Conservation (phyloP, 2,888 invertebrate species). For the Eustalomyia histrio region DNA sequence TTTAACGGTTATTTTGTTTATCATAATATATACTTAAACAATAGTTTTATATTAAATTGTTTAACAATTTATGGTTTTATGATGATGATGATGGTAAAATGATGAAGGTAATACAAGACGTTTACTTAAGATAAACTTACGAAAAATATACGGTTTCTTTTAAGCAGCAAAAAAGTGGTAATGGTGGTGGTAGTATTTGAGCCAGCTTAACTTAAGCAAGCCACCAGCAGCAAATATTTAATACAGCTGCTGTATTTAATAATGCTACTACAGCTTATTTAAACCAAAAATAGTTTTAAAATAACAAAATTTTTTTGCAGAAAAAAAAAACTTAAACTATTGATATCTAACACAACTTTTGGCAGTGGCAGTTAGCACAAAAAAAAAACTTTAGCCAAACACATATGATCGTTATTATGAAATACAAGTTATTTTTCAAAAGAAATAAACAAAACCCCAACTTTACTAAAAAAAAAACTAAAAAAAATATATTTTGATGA, state of each 20-base stretch:
- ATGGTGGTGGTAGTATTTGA: slow-evolving; percentile 23
- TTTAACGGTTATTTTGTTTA: slow-evolving; percentile 56
- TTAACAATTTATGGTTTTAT: slow-evolving; percentile 64
- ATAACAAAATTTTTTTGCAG: slow-evolving; percentile 4
- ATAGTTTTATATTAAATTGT: slow-evolving; percentile 65
- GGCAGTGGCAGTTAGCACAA: slow-evolving; percentile 60
- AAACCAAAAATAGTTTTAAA: slow-evolving; percentile 63
- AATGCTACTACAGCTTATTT: slow-evolving; percentile 47
- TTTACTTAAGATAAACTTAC: slow-evolving; percentile 57
- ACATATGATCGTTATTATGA: slow-evolving; percentile 63
- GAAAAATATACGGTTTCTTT: slow-evolving; percentile 50
- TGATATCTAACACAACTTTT: slow-evolving; percentile 60
- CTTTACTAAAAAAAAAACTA: not conserved
- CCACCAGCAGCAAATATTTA: slow-evolving; percentile 55
- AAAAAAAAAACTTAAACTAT: slow-evolving; percentile 39
- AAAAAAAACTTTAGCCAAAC: slow-evolving; percentile 25
- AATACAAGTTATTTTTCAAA: slow-evolving; percentile 55
- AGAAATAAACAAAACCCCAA: slow-evolving; percentile 10
- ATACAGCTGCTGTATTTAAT: slow-evolving; percentile 63
- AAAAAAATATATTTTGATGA: slow-evolving; percentile 55
- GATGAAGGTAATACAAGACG: slow-evolving; percentile 63
- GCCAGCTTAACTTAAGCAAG: slow-evolving; percentile 47
- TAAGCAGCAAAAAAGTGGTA: slow-evolving; percentile 30
- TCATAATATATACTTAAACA: slow-evolving; percentile 58
- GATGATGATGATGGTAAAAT: slow-evolving; percentile 60